Evolutionary conservation across 2,113 vertebrate genomes (phyloP).

Genomic region (Cyprinodon variegatus): DNA sequence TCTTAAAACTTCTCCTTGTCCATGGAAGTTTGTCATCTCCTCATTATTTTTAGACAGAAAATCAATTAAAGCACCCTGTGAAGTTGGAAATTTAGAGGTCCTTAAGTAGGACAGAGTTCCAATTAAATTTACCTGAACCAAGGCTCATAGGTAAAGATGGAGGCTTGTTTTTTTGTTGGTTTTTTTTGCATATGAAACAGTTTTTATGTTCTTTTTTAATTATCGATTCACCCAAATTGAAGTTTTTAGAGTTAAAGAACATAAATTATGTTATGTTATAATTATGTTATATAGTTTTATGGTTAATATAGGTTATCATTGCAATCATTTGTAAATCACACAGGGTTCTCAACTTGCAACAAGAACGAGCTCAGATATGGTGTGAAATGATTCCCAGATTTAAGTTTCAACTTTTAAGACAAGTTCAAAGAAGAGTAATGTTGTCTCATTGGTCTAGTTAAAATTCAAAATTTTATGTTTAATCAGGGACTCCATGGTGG

Average conservation of each 20-base stretch:
- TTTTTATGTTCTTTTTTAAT: no score
- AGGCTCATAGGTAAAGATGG: no score
- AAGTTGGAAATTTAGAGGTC: background rate
- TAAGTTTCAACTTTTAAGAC: background rate
- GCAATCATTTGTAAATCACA: background rate
- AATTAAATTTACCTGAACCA: no score
- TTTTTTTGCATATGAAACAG: no score
- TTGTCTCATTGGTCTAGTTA: background rate
- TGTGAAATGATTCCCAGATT: background rate
- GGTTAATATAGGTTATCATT: no score
- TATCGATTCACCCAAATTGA: no score
- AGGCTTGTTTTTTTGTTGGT: no score
- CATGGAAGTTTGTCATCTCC: background rate
- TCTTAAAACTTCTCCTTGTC: no score
- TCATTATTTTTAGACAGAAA: background rate
- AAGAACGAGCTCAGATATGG: background rate
- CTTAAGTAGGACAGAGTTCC: background rate
- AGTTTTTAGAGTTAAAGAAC: no score
- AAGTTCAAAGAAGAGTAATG: background rate
- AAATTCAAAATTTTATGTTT: background rate
- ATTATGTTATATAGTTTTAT: no score
- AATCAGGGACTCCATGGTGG: background rate
- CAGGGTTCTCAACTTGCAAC: background rate
- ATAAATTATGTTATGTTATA: no score
- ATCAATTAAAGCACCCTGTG: background rate